A percentile compares a stretch with the other conserved stretches of the same genome.
phyloP scores from a whole-genome alignment of 2,888 invertebrate genomes.

The Pollenia amentaria region DNA sequence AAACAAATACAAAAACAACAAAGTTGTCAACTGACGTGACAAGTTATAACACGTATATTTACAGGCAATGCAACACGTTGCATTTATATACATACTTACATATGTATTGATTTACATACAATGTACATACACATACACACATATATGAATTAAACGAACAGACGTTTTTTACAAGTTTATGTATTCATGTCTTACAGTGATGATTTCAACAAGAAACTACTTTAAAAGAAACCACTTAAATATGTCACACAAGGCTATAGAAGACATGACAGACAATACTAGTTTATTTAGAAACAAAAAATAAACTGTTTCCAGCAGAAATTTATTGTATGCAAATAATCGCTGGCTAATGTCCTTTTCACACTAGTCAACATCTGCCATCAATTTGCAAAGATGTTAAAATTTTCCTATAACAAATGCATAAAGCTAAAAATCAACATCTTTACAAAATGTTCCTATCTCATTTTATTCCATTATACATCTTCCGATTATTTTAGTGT shows the following conservation, averaged over 20 bases:
- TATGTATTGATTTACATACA: conserved; percentile 1
- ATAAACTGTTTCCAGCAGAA: conserved; percentile 24
- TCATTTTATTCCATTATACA: too few species aligned
- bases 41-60: conserved; percentile 60
- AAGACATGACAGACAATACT: conserved; percentile 51
- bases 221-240: conserved; percentile 52
- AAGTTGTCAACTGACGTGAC: conserved; percentile 59
- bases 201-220: conserved; percentile 43
- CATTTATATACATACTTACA: not conserved
- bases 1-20: conserved; percentile 38
- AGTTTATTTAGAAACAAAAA: conserved; percentile 16
- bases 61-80: conserved; percentile 41
- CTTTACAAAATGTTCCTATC: too few species aligned
- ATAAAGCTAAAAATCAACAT: too few species aligned
- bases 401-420: too few species aligned
- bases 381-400: too few species aligned
- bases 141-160: not conserved
- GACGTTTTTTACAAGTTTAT: conserved; percentile 1
- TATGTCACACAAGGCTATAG: conserved; percentile 44
- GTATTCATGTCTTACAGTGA: conserved; percentile 19
- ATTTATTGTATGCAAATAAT: not conserved
- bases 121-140: not conserved
- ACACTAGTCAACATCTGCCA: too few species aligned
- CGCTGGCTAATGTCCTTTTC: not conserved
- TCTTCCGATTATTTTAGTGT: too few species aligned